A percentile compares a stretch with the other conserved stretches of the same genome.
phyloP scores from a whole-genome alignment of 2,797 vertebrate genomes.

The Huso huso region DNA sequence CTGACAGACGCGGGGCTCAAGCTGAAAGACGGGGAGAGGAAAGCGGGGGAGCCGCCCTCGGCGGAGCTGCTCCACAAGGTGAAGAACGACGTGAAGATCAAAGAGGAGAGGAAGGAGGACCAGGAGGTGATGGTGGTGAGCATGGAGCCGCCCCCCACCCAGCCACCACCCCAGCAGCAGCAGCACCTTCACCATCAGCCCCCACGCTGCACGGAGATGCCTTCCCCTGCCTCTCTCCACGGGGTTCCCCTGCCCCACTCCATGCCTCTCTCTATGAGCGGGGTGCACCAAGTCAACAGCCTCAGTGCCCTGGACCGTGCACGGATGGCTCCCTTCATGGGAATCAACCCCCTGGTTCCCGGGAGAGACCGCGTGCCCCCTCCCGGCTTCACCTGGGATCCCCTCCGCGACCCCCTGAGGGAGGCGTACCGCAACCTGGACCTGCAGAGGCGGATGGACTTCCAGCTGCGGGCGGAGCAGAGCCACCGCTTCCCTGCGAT shows the following conservation, averaged over 20 bases:
- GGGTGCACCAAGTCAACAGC: conserved; percentile 85
- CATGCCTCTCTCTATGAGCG: conserved; percentile 75
- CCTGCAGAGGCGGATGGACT: conserved; percentile 85
- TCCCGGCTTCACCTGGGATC: conserved; percentile 81
- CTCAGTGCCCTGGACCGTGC: conserved; percentile 83
- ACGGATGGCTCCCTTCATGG: conserved; percentile 87
- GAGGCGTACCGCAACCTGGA: conserved; percentile 84
- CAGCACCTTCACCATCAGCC: conserved; percentile 65
- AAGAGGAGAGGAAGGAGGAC: conserved; percentile 91
- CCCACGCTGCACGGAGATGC: conserved; percentile 57
- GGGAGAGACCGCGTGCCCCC: conserved; percentile 77
- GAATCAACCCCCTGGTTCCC: conserved; percentile 70
- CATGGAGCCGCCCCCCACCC: conserved; percentile 58
- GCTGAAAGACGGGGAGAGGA: conserved; percentile 79
- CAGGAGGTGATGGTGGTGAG: conserved; percentile 77
- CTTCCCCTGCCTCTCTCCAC: conserved; percentile 56
- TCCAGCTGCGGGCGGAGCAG: conserved; percentile 76
- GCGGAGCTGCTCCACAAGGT: conserved; percentile 72
- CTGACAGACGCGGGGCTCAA: conserved; percentile 71
- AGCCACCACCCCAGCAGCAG: conserved; percentile 26
- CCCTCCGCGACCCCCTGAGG: conserved; percentile 54
- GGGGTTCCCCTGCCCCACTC: conserved; percentile 79
- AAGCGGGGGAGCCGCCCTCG: conserved; percentile 52
- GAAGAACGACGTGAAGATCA: conserved; percentile 89
- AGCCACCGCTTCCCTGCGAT: conserved; percentile 70